A percentile compares a stretch with the other conserved stretches of the same genome.
Evolutionary conservation across 2,888 invertebrate species (phyloP).

Genomic region (Xanthorhoe spadicearia): DNA sequence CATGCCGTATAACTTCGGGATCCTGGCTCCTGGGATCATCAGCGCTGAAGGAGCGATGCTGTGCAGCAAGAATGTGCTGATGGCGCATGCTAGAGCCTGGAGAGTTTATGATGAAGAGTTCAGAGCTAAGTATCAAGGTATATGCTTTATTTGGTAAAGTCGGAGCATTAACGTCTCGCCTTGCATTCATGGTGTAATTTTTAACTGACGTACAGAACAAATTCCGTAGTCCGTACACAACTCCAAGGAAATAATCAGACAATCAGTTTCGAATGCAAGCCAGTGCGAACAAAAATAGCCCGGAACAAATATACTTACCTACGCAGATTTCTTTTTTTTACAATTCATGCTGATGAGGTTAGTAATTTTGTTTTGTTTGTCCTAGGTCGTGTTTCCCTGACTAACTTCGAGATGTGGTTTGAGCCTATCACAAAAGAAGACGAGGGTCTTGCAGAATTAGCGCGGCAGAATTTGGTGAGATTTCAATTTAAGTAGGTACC

Average conservation of each 20-base stretch:
- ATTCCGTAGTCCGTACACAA: no score
- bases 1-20: constrained; percentile 48
- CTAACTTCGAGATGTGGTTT: constrained; percentile 10
- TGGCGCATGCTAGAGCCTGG: constrained; percentile 86
- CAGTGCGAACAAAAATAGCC: no score
- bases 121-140: constrained; percentile 52
- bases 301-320: no score
- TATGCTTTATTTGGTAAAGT: no score
- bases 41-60: constrained; percentile 32
- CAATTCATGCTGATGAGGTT: no score
- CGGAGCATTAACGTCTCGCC: no score
- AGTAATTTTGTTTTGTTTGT: no score
- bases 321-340: no score
- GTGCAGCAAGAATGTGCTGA: constrained; percentile 84
- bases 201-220: no score
- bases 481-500: constrained; percentile 19
- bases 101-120: constrained; percentile 83
- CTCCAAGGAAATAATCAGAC: no score
- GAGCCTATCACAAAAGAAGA: neutral
- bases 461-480: constrained; percentile 18
- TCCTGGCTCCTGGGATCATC: constrained; percentile 35
- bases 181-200: no score
- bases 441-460: neutral
- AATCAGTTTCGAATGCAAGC: no score
- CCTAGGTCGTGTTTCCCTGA: constrained; percentile 37